Evolutionary conservation across 2,113 vertebrate species (phyloP).

Genomic region (Capra hircus): DNA sequence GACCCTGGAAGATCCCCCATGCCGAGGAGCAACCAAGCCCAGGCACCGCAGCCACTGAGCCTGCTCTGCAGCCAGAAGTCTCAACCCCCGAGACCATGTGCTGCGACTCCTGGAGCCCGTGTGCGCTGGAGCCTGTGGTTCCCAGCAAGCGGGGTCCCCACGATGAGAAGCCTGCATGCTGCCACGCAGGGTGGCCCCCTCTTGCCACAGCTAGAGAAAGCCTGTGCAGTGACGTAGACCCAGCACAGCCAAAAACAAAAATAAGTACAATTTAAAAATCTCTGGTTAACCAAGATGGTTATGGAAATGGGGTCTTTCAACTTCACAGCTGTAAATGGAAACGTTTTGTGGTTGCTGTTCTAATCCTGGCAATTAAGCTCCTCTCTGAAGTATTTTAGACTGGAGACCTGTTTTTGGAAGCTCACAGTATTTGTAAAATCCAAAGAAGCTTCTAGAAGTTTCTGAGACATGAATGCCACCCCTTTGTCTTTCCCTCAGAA

Average conservation of each 20-base stretch:
- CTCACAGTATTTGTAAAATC: background rate
- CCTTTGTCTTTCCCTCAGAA: background rate
- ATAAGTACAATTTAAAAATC: background rate
- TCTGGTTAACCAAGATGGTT: background rate
- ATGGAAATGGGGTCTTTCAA: accelerated
- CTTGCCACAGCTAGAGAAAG: background rate
- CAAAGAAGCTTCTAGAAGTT: background rate
- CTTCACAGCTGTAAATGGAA: background rate
- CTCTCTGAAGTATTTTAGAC: background rate
- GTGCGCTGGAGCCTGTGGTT: no score
- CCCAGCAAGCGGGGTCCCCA: background rate
- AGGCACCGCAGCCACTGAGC: background rate
- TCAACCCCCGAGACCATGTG: background rate
- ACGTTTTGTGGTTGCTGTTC: background rate
- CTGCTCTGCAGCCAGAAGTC: background rate
- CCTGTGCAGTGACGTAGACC: background rate
- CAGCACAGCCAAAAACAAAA: background rate
- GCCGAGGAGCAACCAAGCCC: accelerated
- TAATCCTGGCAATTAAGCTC: background rate
- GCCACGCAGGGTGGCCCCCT: background rate
- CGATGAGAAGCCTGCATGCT: background rate
- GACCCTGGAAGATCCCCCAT: background rate
- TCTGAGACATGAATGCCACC: background rate
- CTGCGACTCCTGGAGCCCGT: background rate
- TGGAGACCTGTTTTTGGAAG: background rate